Base-by-base conservation (phyloP, 2,113 vertebrate species). In the Glaucidium brasilianum region DNA sequence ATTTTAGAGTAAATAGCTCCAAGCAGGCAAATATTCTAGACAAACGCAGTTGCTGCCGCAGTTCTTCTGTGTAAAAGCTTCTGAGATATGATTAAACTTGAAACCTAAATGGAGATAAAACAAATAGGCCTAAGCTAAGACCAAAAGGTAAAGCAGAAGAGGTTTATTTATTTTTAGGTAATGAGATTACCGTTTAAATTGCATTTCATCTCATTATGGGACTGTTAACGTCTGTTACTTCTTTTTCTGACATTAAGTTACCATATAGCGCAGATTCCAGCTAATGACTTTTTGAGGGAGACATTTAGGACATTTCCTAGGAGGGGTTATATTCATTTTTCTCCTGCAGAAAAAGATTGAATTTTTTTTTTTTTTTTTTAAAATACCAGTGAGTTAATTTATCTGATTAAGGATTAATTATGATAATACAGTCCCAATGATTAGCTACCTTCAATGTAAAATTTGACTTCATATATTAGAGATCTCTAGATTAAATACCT, bases 211-310 rank as follows among this genome's bases (percentile, higher is more conserved):
- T 94, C 91, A 89, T 97, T 97, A 92, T 67, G 94, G 88, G 94
- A 92, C 76, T 85, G 90, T 88, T 94, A 95, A 95, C 4, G 86
- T 96, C 97, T 95, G 94, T 94, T 97, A 95, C 96, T 67, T 95
- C 89, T 91, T 93, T 76, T 95, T 95, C 96, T 97, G 96, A 95
- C 95, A 91, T 96, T 97, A 95, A 95, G 94, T 94, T 97, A 92
- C 92, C 91, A 62, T 94, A 92, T 92, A 81, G 49, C 5, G 10
- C 66, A 62, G 81, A 81, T 96, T 94, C 94, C 74, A 91, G 90
- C 71, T 95, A 95, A 96, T 95, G 94, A 95, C 77, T 94, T 95
- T 97, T 96, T 90, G 94, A 95, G 84, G 85, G 69, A 96, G 86
- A 87, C 84, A 89, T 96, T 95, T 92, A 95, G 77, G 94, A 91